Base-by-base conservation (phyloP, 2,797 vertebrate genomes). In the Schizothorax lantsangensis region DNA sequence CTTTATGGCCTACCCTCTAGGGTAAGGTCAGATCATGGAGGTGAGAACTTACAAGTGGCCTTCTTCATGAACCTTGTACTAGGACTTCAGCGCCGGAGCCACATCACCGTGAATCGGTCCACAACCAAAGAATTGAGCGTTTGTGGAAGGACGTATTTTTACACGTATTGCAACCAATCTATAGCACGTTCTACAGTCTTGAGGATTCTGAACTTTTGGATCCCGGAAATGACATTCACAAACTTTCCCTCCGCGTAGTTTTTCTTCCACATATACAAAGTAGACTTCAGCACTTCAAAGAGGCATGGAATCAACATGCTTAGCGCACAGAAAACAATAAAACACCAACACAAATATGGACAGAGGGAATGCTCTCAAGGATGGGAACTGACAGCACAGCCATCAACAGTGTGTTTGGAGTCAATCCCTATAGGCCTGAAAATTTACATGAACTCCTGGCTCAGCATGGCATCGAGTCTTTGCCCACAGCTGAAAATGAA, bases 401-500 rank as follows among this genome's bases (percentile, higher is more conserved):
- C 14, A 12, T 86, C 81, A 87, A 84, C 81, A 86, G 88, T 84
- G 83, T 87, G 23, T 90, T 90, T 86, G 75, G 88, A 40, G 88
- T 84, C 80, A 52, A 88, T 84, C 81, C 77, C 14, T 87, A 87
- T 80, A 85, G 79, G 0, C 6, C 17, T 14, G 83, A 83, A 69
- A 81, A 86, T 47, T 33, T 88, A 3, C 85, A 90, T 15, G 86
- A 83, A 10, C 6, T 88, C 12, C 80, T 88, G 0, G 77, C 38
- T 3, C 85, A 88, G 54, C 17, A 85, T 84, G 89, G 73, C 57
- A 89, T 77, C 85, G 7, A 85, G 23, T 21, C 72, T 49, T 47
- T 89, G 54, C 66, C 84, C 21, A 57, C 33, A 23, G 43, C 64
- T 78, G 79, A 89, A 68, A 71, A 86, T 43, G 59, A 86, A 73